phyloP scores from a whole-genome alignment of 2,888 invertebrate species.

The Troides aeacus region DNA sequence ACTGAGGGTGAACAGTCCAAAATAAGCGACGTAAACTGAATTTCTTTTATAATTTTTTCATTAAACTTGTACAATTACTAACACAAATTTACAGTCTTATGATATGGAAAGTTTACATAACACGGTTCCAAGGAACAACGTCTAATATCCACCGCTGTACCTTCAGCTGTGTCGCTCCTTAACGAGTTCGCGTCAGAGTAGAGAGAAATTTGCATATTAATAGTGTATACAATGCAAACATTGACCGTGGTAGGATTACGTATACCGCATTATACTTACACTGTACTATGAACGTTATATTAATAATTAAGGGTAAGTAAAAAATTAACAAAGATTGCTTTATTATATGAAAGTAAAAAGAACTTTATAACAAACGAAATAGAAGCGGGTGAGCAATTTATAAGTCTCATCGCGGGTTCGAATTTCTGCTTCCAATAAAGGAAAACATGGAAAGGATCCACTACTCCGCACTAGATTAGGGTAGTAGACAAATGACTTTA shows the following conservation, averaged over 20 bases:
- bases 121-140: too few species aligned
- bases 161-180: conserved; percentile 32
- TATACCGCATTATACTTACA: conserved; percentile 5
- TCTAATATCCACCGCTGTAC: neutral
- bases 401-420: neutral
- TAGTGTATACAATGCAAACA: conserved; percentile 52
- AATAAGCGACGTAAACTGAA: too few species aligned
- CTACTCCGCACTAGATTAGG: too few species aligned
- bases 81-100: too few species aligned
- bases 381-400: neutral
- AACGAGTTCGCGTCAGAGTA: conserved; percentile 47
- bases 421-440: too few species aligned
- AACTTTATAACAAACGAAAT: neutral
- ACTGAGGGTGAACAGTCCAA: too few species aligned
- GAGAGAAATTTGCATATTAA: conserved; percentile 63
- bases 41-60: too few species aligned
- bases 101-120: too few species aligned
- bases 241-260: conserved; percentile 43
- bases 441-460: too few species aligned
- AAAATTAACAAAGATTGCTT: neutral
- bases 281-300: neutral
- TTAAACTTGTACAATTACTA: too few species aligned
- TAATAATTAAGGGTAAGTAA: neutral
- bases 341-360: neutral
- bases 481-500: too few species aligned